Base-by-base conservation (phyloP, 2,888 invertebrate species). In the Drosophila longiperda region DNA sequence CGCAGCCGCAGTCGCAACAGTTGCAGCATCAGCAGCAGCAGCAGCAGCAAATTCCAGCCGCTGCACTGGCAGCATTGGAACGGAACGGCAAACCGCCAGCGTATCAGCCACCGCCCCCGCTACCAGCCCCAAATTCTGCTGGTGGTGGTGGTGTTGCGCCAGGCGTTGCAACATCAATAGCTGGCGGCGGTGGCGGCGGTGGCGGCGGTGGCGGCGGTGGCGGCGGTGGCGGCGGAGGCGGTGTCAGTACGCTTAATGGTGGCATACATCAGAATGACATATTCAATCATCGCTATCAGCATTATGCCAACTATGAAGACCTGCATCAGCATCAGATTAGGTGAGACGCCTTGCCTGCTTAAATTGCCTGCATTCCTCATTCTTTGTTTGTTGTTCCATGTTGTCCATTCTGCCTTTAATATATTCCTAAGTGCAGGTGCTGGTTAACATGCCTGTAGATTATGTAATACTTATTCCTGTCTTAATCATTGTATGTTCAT, bases 251-350 rank as follows among this genome's bases (percentile, higher is more conserved):
- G 42, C 68, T 73, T 2, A 82, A 85, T 32, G 85, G 87, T 45
- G 93, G 93, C 57, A 93, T 92, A 50, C 92, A 92, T 74, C 93
- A 93, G 60, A 92, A 91, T 62, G 93, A 93, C 77, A 91, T 93
- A 57, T 93, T 93, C 77, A 93, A 93, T 86, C 93, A 93, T 90
- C 92, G 93, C 68, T 93, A 93, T 90, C 93, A 93, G 74, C 97
- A 97, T 92, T 97, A 97, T 92, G 96, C 96, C 78, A 97, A 97
- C 93, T 97, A 97, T 88, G 96, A 97, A 91, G 97, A 97, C 93
- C 95, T 97, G 87, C 97, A 97, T 92, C 96, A 97, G 93, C 96
- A 96, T 89, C 97, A 97, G 92, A 94, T 97, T 86, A 97, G 96
- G 97, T 97, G 94, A 95, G 94, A 66, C 15, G 45, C 45, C 15